phyloP scores from a whole-genome alignment of 2,888 invertebrate genomes.

The Zhuqinia jingwanae region DNA sequence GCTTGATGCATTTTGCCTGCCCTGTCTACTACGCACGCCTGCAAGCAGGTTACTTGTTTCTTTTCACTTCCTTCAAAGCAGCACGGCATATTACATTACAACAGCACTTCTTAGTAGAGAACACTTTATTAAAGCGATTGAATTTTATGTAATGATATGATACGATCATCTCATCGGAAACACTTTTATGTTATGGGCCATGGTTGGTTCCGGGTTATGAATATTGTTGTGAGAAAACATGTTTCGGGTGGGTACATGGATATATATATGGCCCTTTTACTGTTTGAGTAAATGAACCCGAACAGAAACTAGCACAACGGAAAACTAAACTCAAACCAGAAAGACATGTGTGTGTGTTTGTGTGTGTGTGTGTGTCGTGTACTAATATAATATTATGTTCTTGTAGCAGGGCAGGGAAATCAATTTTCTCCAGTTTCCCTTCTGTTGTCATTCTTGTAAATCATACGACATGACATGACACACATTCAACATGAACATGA shows the following conservation, averaged over 20 bases:
- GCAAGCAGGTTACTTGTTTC: too few relatives aligned
- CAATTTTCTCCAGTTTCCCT: conserved; percentile 5
- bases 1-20: background rate
- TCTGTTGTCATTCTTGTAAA: background rate
- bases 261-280: background rate
- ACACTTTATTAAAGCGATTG: conserved; percentile 45
- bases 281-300: background rate
- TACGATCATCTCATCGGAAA: conserved; percentile 51
- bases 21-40: too few relatives aligned
- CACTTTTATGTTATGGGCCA: conserved; percentile 31
- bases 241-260: background rate
- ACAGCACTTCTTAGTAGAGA: background rate
- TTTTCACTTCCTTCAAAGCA: too few relatives aligned
- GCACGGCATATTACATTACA: too few relatives aligned
- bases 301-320: background rate
- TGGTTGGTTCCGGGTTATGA: background rate
- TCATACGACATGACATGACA: too few relatives aligned
- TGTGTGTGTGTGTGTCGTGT: too few relatives aligned
- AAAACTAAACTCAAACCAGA: background rate
- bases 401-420: background rate
- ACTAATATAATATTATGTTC: too few relatives aligned
- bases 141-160: conserved; percentile 53
- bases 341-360: background rate
- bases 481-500: background rate
- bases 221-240: background rate